Evolutionary conservation across 2,113 vertebrate species (phyloP), one percentile per base, ranked within the genome.

Genomic region (Sylvietta virens): DNA sequence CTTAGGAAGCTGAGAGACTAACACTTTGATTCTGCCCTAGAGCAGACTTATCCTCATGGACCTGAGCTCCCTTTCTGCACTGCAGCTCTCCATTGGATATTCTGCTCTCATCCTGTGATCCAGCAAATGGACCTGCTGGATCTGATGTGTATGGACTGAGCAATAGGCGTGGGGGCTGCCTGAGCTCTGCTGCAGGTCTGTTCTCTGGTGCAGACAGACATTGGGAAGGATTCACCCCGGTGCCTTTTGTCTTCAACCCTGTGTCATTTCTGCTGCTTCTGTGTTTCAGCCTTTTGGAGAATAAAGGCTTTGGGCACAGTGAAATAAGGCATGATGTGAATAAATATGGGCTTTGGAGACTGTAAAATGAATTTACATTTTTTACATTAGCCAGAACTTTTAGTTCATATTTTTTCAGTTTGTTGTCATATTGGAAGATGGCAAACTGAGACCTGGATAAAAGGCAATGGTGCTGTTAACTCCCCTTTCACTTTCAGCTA

Each of bases 171-270:
- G 3, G 39, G 4, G n/a, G n/a, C n/a, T n/a, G 33, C 65, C 13
- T 6, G 47, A 48, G 62, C 66, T 15, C 35, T 67, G 61, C 88
- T 82, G 72, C n/a, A 11, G 28, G 4, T 30, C 54, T 62, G 10
- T 27, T 44, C 65, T 62, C 65, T 45, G 74, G 9, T 45, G 35
- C 62, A 30, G 28, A 6, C 60, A 81, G 26, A 8, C 33, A 2
- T 0, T 6, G 70, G 42, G 33, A 30, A 54, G 42, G 50, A 6
- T 37, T 83, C 35, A 9, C 50, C 35, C 3, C 7, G 4, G 6
- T 50, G 64, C 28, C 42, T 58, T 56, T 16, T 27, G 18, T 40
- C 56, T n/a, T 81, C 24, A 51, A 0, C 40, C 0, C 0, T 10
- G 3, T 10, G 31, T 4, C 48, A n/a, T 15, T 67, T 42, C 30